Evolutionary conservation across 2,888 invertebrate species (phyloP).

Genomic region (Ctena decussata): DNA sequence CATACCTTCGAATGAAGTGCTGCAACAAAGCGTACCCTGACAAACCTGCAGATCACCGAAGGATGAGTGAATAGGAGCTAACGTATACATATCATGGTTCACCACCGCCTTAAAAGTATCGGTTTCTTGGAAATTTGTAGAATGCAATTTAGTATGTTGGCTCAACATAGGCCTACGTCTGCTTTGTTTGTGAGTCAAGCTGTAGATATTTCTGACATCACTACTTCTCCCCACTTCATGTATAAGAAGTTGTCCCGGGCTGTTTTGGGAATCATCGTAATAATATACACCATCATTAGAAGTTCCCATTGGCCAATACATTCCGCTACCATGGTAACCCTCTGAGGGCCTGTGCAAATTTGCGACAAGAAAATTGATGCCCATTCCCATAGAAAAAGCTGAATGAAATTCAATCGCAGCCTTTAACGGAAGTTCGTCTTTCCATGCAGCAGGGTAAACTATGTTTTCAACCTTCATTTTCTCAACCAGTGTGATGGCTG

Average conservation of each 20-base stretch:
- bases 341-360: constrained; percentile 35
- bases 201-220: background rate
- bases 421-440: constrained; percentile 47
- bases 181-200: background rate
- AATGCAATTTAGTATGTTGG: too few relatives aligned
- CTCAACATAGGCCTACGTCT: too few relatives aligned
- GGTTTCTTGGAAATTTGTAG: background rate
- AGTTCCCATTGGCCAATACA: constrained; percentile 57
- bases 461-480: constrained; percentile 89
- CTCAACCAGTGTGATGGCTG: constrained; percentile 89
- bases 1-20: constrained; percentile 28
- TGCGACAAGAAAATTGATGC: constrained; percentile 49
- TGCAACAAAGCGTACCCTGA: constrained; percentile 49
- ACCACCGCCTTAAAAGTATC: constrained; percentile 25
- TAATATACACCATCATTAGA: constrained; percentile 45
- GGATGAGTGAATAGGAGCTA: background rate
- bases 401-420: constrained; percentile 60
- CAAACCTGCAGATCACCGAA: constrained; percentile 29
- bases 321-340: constrained; percentile 57
- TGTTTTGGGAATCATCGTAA: constrained; percentile 19
- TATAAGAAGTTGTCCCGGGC: constrained; percentile 41
- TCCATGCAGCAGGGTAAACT: constrained; percentile 89
- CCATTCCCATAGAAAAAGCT: constrained; percentile 50
- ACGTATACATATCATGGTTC: constrained; percentile 46
- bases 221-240: constrained; percentile 8